Evolutionary conservation across 2,113 vertebrate genomes (phyloP).

Genomic region (Cyprinodon tularosa): DNA sequence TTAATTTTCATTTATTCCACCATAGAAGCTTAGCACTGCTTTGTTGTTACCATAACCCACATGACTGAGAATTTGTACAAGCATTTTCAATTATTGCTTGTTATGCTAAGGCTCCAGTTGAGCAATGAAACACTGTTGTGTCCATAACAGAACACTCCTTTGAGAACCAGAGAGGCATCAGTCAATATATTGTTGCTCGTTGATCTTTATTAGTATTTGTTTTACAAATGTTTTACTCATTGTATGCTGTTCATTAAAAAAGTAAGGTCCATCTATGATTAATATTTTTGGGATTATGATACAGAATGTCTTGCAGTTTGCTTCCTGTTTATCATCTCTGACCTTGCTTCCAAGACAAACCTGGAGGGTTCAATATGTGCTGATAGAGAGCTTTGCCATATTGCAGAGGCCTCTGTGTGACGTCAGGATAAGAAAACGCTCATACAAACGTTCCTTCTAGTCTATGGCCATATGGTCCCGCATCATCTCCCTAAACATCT

Average conservation of each 20-base stretch:
- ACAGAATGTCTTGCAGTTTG: conserved; percentile 51
- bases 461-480: conserved; percentile 76
- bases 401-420: conserved; percentile 62
- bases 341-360: conserved; percentile 70
- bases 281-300: not conserved
- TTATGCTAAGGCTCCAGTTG: no score
- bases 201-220: not conserved
- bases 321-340: conserved; percentile 61
- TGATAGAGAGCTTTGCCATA: conserved; percentile 76
- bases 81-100: no score
- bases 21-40: no score
- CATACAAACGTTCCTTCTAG: conserved; percentile 40
- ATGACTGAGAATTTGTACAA: no score
- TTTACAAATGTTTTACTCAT: not conserved
- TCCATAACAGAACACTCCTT: no score
- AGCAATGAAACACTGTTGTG: no score
- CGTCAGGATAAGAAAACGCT: conserved; percentile 54
- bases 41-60: no score
- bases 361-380: conserved; percentile 72
- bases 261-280: not conserved
- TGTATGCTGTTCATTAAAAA: not conserved
- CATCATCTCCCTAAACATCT: conserved; percentile 65
- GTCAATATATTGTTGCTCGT: no score
- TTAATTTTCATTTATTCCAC: no score
- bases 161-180: no score